Evolutionary conservation across 2,113 vertebrate genomes (phyloP).

Genomic region (Oxyruncus cristatus): DNA sequence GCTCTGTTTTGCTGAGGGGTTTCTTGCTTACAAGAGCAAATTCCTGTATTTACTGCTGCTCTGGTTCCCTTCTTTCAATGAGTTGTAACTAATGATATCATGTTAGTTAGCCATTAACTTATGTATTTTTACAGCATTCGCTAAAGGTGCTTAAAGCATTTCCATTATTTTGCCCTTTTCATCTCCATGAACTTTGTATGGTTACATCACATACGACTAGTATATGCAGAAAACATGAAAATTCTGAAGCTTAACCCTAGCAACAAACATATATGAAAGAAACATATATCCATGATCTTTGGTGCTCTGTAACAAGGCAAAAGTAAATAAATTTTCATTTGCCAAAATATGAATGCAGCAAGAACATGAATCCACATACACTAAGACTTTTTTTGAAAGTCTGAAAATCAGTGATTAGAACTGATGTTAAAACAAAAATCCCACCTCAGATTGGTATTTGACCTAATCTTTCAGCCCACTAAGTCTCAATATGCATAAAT

Average conservation of each 20-base stretch:
- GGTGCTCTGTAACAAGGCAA: not conserved
- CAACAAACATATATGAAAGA: not conserved
- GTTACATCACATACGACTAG: not conserved
- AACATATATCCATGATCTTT: not conserved
- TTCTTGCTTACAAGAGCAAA: not conserved
- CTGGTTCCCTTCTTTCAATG: not conserved
- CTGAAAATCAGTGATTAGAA: slow-evolving; percentile 14
- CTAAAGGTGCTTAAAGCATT: not conserved
- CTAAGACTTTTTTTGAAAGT: not conserved
- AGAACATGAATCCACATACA: not conserved
- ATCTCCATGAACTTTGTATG: not conserved
- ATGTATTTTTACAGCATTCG: not conserved
- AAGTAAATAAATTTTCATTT: not conserved
- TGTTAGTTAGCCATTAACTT: not conserved
- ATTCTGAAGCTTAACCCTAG: not conserved
- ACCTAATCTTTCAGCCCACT: not conserved
- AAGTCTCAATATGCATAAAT: not conserved
- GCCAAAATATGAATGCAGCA: not conserved
- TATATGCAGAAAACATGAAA: not conserved
- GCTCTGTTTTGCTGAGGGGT: not conserved
- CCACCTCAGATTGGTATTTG: not conserved
- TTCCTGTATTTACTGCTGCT: not conserved
- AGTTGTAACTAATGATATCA: not conserved
- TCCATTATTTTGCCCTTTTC: not conserved
- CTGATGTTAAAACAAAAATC: not conserved